Percentiles rank a stretch among this genome's conserved stretches.
Evolutionary conservation across 2,797 vertebrate genomes (phyloP).

Genomic region (Monodelphis domestica): DNA sequence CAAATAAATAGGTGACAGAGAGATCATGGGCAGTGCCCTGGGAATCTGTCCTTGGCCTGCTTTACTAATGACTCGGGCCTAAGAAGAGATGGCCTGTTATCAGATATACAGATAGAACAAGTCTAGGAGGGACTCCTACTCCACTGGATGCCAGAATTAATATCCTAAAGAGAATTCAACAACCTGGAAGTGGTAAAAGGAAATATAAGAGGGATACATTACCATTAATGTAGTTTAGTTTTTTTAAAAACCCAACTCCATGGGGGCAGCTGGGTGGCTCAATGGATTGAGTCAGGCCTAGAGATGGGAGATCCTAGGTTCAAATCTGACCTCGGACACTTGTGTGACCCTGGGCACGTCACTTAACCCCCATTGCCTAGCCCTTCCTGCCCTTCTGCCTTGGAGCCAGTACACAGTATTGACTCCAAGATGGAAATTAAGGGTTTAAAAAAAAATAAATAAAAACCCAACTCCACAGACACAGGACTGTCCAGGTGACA

Average conservation of each 20-base stretch:
- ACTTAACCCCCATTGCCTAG: too few relatives aligned
- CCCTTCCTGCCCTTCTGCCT: too few relatives aligned
- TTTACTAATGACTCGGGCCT: background rate
- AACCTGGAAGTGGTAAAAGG: background rate
- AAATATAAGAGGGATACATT: background rate
- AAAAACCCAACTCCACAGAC: background rate
- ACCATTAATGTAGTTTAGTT: conserved; percentile 32
- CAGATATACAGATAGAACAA: background rate
- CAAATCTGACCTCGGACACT: too few relatives aligned
- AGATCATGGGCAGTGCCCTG: background rate
- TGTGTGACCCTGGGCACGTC: too few relatives aligned
- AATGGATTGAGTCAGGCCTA: too few relatives aligned
- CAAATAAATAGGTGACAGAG: background rate
- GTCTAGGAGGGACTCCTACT: background rate
- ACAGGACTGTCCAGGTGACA: background rate
- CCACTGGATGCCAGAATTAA: background rate
- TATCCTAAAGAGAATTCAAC: background rate
- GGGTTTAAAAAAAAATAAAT: too few relatives aligned
- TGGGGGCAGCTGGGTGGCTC: too few relatives aligned
- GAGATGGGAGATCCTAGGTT: too few relatives aligned
- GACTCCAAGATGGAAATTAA: too few relatives aligned
- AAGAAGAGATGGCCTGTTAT: background rate
- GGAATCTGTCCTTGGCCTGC: background rate
- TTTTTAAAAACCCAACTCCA: conserved; percentile 8
- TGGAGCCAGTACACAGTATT: too few relatives aligned